Conservation (phyloP, 2,888 invertebrate genomes). For the Cylindroiulus punctatus region DNA sequence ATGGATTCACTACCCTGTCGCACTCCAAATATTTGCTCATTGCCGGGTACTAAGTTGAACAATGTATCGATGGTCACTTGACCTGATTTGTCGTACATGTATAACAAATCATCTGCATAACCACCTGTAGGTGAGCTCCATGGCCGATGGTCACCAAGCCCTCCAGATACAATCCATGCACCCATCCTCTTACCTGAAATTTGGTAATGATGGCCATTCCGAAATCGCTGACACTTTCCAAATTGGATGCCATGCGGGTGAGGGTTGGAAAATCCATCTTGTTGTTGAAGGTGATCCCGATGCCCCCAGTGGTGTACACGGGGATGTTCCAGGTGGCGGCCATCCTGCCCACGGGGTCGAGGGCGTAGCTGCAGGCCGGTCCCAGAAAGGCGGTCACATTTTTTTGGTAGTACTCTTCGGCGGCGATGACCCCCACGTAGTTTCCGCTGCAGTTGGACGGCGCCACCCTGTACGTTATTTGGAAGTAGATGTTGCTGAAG, state of each 20-base stretch:
- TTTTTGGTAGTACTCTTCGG: constrained; percentile 56
- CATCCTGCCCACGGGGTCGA: constrained; percentile 60
- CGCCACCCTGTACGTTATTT: constrained; percentile 25
- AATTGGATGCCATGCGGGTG: constrained; percentile 60
- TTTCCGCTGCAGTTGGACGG: constrained; percentile 53
- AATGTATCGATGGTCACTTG: too few species aligned
- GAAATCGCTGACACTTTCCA: constrained; percentile 57
- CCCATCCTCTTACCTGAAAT: constrained; percentile 50
- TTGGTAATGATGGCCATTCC: constrained; percentile 46
- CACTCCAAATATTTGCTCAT: too few species aligned
- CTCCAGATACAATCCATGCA: too few species aligned
- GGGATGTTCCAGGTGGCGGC: constrained; percentile 60
- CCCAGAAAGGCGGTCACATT: constrained; percentile 59
- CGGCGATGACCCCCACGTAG: constrained; percentile 53
- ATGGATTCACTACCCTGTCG: too few species aligned
- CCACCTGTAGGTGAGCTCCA: too few species aligned
- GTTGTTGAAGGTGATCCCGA: constrained; percentile 59
- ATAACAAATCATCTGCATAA: too few species aligned
- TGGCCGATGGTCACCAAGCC: too few species aligned
- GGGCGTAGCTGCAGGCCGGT: constrained; percentile 59
- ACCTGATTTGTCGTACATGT: too few species aligned
- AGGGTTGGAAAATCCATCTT: constrained; percentile 59
- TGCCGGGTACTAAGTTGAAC: too few species aligned
- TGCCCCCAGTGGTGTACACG: constrained; percentile 58
- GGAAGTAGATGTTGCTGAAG: constrained; percentile 48